A percentile compares a stretch with the other conserved stretches of the same genome.
These are phyloP conservation scores for Clistopyga incitator DNA, from an alignment of 2,888 invertebrate species.

Conservation along the genomic window DNA sequence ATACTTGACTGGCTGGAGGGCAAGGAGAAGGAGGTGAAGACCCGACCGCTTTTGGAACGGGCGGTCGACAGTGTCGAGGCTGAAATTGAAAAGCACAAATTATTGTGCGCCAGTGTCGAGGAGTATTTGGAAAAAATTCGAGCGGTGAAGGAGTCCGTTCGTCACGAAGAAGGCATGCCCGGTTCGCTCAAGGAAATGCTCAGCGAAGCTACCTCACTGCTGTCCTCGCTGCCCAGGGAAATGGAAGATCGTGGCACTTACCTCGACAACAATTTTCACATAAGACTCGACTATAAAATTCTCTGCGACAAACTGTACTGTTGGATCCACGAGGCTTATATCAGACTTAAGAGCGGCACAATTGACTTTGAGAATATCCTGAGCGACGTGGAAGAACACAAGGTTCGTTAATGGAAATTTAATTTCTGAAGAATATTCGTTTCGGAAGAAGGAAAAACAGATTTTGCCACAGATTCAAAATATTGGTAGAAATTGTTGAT, in stretches of 20 bases:
- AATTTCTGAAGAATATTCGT: not conserved
- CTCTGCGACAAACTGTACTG: constrained; percentile 91
- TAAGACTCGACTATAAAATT: constrained; percentile 91
- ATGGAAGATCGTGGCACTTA: constrained; percentile 93
- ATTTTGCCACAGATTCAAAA: too few relatives aligned
- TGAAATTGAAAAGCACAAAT: constrained; percentile 91
- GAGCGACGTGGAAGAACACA: constrained; percentile 94
- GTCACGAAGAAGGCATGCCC: constrained; percentile 92
- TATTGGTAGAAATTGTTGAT: too few relatives aligned
- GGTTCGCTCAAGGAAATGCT: constrained; percentile 93
- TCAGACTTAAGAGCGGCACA: constrained; percentile 91
- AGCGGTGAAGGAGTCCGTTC: constrained; percentile 89
- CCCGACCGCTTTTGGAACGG: constrained; percentile 92
- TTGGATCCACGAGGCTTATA: constrained; percentile 94
- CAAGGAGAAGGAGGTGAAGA: constrained; percentile 92
- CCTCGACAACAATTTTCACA: constrained; percentile 90
- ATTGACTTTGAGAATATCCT: constrained; percentile 95
- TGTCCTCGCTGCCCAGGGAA: constrained; percentile 92
- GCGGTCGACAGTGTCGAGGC: constrained; percentile 92
- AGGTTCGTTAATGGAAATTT: constrained; percentile 83
- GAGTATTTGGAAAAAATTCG: constrained; percentile 89
- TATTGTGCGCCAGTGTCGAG: constrained; percentile 89
- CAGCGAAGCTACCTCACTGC: constrained; percentile 92
- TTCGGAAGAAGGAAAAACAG: too few relatives aligned
- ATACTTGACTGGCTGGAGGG: constrained; percentile 93